Base-by-base conservation (phyloP, 2,888 invertebrate species). In the Ferrisia virgata region DNA sequence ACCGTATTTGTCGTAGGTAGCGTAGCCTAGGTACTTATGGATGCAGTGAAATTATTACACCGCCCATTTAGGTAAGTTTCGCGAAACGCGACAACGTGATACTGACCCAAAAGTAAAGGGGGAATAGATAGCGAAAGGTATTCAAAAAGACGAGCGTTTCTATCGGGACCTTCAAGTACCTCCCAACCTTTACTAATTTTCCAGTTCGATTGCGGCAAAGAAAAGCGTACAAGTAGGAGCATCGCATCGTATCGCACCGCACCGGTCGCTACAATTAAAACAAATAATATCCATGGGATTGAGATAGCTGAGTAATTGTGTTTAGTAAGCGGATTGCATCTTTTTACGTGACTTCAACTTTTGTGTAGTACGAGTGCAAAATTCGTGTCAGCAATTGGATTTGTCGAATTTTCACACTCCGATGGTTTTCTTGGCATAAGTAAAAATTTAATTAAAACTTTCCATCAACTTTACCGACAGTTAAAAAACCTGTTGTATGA, bases 381-480 rank as follows among this genome's bases (percentile, higher is more conserved):
- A 53, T 53, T 53, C 53, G 53, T 53, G 53, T 53, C 53, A 53
- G 53, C 53, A 53, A 33, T 76, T 76, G 18, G 33, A 76, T 64
- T 64, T 15, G 64, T 64, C 18, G 36, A 76, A 76, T 76, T 36
- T 76, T 76, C 36, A 76, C 72, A 76, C 33, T 36, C 18, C 36
- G 72, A 11, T 18, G 18, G 18, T 25, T 76, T 36, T 36, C 28
- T 33, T 13, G 53, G 53, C 53, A 53, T 53, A 53, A 53, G 53
- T 53, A 53, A 69, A 69, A 69, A 69, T 69, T 69, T 69, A 69
- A 69, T 69, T 69, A 69, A 69, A 69, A 69, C 69, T 69, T 69
- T 28, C 31, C 15, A 31, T 33, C 31, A 69, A 69, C 15, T 69
- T 69, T 8, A 18, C 31, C 69, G 31, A 69, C 69, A 28, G 31